phyloP scores from a whole-genome alignment of 2,113 vertebrate genomes.

The Mobula hypostoma region DNA sequence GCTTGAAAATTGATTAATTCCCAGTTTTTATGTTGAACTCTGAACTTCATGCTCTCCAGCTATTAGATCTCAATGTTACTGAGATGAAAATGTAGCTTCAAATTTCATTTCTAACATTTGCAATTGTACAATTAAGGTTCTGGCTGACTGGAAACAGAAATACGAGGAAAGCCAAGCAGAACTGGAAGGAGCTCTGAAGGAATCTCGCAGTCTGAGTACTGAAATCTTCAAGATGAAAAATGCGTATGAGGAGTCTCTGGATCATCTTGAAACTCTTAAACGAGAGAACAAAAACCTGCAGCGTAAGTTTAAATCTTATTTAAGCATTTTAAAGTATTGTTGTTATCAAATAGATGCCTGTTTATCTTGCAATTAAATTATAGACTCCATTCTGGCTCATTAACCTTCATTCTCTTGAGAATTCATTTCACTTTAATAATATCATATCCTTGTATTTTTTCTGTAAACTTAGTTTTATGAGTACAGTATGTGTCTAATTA shows the following conservation, averaged over 20 bases:
- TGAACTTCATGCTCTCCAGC: not conserved
- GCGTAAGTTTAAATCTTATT: constrained; percentile 40
- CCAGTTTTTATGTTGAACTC: not conserved
- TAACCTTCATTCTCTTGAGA: not conserved
- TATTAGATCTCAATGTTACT: not conserved
- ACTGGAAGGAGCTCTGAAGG: constrained; percentile 50
- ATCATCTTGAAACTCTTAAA: constrained; percentile 51
- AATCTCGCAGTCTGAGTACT: constrained; percentile 48
- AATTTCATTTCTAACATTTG: constrained; percentile 10
- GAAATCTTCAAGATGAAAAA: constrained; percentile 57
- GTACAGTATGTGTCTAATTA: not conserved
- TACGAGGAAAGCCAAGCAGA: constrained; percentile 52
- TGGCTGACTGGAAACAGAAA: constrained; percentile 55
- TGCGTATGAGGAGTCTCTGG: constrained; percentile 50
- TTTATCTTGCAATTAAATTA: not conserved
- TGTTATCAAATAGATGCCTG: not conserved
- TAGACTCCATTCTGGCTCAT: not conserved
- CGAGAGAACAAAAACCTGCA: constrained; percentile 58
- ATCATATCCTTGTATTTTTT: not conserved
- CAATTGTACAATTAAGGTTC: constrained; percentile 42
- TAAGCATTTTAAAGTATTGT: not conserved
- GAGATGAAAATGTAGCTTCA: not conserved
- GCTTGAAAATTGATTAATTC: not conserved
- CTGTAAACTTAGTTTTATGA: not conserved
- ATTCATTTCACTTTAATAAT: not conserved